Base-by-base conservation (phyloP, 2,888 invertebrate genomes). In the Calliphora vomitoria region DNA sequence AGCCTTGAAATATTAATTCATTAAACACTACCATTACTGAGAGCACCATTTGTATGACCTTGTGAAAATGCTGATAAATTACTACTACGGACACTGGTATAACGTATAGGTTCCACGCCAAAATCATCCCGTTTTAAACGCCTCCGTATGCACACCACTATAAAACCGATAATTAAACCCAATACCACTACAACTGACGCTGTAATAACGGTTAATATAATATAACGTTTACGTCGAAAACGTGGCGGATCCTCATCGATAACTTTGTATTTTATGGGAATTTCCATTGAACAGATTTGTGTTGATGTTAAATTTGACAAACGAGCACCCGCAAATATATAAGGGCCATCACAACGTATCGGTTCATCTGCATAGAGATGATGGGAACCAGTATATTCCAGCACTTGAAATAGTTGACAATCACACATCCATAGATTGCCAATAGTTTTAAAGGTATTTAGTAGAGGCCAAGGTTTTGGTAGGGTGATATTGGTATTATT, bases 401-500 rank as follows among this genome's bases (percentile, higher is more conserved):
- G 88, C 5, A 93, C 91, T 79, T 91, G 90, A 60, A 93, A 69
- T 71, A 94, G 87, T 3, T 90, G 91, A 91, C 96, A 96, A 91
- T 95, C 95, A 91, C 96, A 96, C 58, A 95, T 92, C 95, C 96
- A 95, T 76, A 94, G 95, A 93, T 96, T 96, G n/a, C 95, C 95
- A 1, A 94, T 94, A 91, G 96, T 94, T 88, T 95, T 94, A 68
- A 96, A 91, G 8, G 94, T 93, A 31, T 94, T 94, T 80, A 96
- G 90, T 66, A 95, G 91, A 1, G 93, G 90, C 93, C 94, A 94
- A 20, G 89, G 90, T 15, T 50, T 66, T 10, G 75, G 68, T 8
- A 78, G 20, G 1, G 85, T 89, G 5, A 81, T 83, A 68, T 86
- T 88, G 13, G 88, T 89, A 6, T 72, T 41, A 18, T 76, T 68